phyloP scores from a whole-genome alignment of 2,888 invertebrate genomes.

The Tanypteryx hageni region DNA sequence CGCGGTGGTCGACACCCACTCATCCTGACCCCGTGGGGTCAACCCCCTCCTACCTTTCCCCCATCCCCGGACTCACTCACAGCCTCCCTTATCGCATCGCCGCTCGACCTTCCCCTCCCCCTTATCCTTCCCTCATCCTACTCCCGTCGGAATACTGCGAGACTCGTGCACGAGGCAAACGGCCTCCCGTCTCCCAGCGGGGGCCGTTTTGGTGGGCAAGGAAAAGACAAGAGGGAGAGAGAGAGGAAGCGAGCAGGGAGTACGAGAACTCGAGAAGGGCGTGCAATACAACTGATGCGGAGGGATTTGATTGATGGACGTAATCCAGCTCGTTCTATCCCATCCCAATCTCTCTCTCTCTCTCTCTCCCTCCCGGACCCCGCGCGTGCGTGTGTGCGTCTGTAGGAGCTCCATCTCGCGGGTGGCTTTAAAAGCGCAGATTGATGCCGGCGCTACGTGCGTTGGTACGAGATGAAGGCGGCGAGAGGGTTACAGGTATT shows the following conservation, averaged over 20 bases:
- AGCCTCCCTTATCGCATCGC: too few relatives aligned
- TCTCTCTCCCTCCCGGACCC: not conserved
- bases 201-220: not conserved
- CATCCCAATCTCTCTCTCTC: too few relatives aligned
- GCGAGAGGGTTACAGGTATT: not conserved
- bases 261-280: slow-evolving; percentile 35
- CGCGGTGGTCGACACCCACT: slow-evolving; percentile 52
- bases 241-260: not conserved
- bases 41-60: not conserved
- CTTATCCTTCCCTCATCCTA: not conserved
- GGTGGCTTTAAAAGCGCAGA: not conserved
- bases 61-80: not conserved
- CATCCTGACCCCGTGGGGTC: slow-evolving; percentile 36
- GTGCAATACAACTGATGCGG: slow-evolving; percentile 19
- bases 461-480: not conserved
- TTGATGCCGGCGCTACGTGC: not conserved
- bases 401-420: too few relatives aligned
- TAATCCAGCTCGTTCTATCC: not conserved
- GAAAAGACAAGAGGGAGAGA: not conserved
- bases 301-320: slow-evolving; percentile 30
- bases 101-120: not conserved
- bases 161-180: too few relatives aligned
- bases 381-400: not conserved
- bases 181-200: not conserved
- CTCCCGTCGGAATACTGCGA: not conserved